These are phyloP conservation scores for Hyles euphorbiae DNA, from an alignment of 1,140 invertebrate genomes.

Conservation along the genomic window DNA sequence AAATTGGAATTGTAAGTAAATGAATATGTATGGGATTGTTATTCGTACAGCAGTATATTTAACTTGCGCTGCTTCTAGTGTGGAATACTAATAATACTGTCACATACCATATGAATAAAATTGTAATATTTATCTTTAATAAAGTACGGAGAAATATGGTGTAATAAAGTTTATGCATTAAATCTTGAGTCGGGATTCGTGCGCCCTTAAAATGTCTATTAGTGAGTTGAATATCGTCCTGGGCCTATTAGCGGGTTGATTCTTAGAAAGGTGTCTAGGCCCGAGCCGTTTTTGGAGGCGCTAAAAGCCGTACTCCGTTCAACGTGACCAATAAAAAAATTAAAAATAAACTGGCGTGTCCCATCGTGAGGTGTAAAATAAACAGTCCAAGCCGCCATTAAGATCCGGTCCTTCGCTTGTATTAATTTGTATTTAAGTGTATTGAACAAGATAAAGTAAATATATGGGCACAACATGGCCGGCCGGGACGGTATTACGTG, in stretches of 20 bases:
- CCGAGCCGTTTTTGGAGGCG: slow-evolving; percentile 36
- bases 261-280: slow-evolving; percentile 35
- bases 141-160: not conserved
- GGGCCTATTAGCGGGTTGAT: slow-evolving; percentile 38
- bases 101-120: slow-evolving; percentile 10
- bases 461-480: slow-evolving; percentile 53
- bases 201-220: not conserved
- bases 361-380: slow-evolving; percentile 70
- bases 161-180: no score
- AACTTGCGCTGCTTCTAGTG: no score
- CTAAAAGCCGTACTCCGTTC: slow-evolving; percentile 41
- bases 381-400: slow-evolving; percentile 66
- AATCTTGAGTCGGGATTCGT: not conserved
- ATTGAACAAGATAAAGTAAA: slow-evolving; percentile 73
- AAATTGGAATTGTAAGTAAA: slow-evolving; percentile 11
- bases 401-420: slow-evolving; percentile 64
- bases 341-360: slow-evolving; percentile 58
- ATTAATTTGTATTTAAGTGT: slow-evolving; percentile 76
- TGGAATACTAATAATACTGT: slow-evolving; percentile 15
- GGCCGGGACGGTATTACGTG: slow-evolving; percentile 50
- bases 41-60: no score
- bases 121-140: slow-evolving; percentile 9
- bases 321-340: slow-evolving; percentile 51
- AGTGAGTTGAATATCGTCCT: slow-evolving; percentile 1
- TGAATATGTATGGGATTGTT: slow-evolving; percentile 11